Evolutionary conservation across 2,113 vertebrate species (phyloP).

Genomic region (Nannospalax galili): DNA sequence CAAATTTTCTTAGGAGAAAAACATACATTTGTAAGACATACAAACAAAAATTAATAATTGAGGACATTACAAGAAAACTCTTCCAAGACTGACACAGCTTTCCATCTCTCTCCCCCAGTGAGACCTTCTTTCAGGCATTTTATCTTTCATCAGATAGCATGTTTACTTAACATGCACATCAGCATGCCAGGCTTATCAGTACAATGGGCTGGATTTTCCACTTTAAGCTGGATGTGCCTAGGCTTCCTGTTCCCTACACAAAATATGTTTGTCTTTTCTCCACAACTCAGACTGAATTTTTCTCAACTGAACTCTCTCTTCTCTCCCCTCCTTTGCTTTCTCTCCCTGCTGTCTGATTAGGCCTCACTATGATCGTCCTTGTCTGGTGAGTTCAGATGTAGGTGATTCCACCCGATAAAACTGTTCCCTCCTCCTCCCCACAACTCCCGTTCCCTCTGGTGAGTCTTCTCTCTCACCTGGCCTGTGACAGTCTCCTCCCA

Average conservation of each 20-base stretch:
- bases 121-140: neutral
- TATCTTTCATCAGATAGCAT: neutral
- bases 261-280: neutral
- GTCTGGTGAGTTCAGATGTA: neutral
- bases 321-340: neutral
- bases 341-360: neutral
- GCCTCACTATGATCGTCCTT: neutral
- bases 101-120: neutral
- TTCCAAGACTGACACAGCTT: neutral
- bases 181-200: neutral
- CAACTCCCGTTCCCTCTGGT: neutral
- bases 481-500: neutral
- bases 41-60: neutral
- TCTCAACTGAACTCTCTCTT: neutral
- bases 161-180: neutral
- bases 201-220: neutral
- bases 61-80: neutral
- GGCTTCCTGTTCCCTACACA: neutral
- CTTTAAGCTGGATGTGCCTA: neutral
- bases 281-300: neutral
- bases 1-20: conserved; percentile 13
- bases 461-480: neutral
- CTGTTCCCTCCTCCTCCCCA: neutral
- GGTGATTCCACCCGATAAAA: neutral
- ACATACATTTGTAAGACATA: neutral